Percentiles rank a stretch among this genome's conserved stretches.
Conservation (phyloP, 1,140 invertebrate genomes). For the Latrodectus geometricus region DNA sequence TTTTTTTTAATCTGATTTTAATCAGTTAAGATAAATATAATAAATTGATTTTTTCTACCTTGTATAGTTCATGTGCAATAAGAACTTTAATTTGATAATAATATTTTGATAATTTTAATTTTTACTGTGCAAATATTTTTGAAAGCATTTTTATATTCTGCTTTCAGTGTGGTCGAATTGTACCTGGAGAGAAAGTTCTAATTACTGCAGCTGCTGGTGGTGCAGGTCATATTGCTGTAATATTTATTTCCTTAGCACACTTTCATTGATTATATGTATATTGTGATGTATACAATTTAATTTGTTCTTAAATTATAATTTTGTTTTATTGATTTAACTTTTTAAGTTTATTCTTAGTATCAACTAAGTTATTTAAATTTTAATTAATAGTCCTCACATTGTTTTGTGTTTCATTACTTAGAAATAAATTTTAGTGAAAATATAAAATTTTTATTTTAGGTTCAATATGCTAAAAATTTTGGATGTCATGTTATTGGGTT, state of each 20-base stretch:
- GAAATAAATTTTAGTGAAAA: too few relatives aligned
- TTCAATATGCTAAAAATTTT: slow-evolving; percentile 68
- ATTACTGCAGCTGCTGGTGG: slow-evolving; percentile 71
- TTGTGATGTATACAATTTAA: not conserved
- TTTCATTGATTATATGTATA: not conserved
- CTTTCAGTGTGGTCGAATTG: slow-evolving; percentile 63
- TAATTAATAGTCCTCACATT: too few relatives aligned
- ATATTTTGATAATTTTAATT: too few relatives aligned
- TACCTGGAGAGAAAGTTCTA: slow-evolving; percentile 67
- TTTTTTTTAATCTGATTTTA: too few relatives aligned
- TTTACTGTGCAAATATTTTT: too few relatives aligned
- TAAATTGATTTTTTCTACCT: too few relatives aligned
- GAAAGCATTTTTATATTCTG: not conserved
- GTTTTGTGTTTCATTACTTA: too few relatives aligned
- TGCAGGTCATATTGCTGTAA: slow-evolving; percentile 69
- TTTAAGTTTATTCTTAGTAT: not conserved
- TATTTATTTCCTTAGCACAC: not conserved
- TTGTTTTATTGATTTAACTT: not conserved
- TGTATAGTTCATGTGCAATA: too few relatives aligned
- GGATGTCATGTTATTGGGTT: slow-evolving; percentile 71
- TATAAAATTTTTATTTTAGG: slow-evolving; percentile 16
- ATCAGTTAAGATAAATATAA: too few relatives aligned
- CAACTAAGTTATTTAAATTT: not conserved
- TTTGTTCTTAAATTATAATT: not conserved
- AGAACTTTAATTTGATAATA: too few relatives aligned